phyloP scores from a whole-genome alignment of 2,888 invertebrate genomes.

The Lysandra bellargus region DNA sequence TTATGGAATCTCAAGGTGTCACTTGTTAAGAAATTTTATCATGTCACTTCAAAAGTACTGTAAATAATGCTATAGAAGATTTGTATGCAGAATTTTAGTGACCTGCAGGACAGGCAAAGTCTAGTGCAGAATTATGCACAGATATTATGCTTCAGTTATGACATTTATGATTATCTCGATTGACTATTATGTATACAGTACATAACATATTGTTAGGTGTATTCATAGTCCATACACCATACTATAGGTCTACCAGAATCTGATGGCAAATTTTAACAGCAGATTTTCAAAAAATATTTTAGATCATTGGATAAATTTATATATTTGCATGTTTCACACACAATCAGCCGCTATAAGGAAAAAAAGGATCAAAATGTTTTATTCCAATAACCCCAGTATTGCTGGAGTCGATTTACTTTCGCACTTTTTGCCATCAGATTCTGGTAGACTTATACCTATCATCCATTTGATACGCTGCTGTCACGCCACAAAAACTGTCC shows the following conservation, averaged over 20 bases:
- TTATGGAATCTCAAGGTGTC: neutral
- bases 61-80: neutral
- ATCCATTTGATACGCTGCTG: neutral
- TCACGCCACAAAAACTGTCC: neutral
- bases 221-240: neutral
- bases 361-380: no score
- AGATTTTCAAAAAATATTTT: no score
- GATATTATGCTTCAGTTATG: neutral
- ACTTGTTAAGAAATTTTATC: slow-evolving; percentile 1
- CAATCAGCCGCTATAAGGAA: no score
- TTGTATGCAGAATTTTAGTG: slow-evolving; percentile 3
- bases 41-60: slow-evolving; percentile 4
- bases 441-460: neutral
- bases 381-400: no score
- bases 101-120: neutral
- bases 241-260: no score
- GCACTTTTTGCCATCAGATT: no score
- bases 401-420: no score
- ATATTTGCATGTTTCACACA: no score
- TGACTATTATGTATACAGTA: neutral
- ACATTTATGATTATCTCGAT: no score
- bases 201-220: neutral
- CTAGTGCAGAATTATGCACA: neutral
- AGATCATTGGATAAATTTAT: no score
- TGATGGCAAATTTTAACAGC: no score